Base-by-base conservation (phyloP, 2,888 invertebrate species). In the Sarcophaga variegata region DNA sequence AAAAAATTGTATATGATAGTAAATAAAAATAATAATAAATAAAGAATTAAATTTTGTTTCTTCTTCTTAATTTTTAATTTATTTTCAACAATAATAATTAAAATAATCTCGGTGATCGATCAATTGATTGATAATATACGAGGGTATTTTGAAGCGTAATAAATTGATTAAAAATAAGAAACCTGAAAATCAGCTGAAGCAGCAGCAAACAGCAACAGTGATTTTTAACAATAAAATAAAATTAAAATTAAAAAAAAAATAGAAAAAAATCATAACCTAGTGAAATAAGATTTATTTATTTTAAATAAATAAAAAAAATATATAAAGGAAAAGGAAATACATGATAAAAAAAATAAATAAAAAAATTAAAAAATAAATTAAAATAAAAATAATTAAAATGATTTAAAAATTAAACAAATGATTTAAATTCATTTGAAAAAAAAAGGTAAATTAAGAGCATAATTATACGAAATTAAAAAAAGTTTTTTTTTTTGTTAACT, bases 81-180 rank as follows among this genome's bases (percentile, higher is more conserved):
- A 37, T 37, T 37, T 37, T 0, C 8, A 37, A 37, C 37, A 54
- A 54, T 54, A 14, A 54, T 54, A 54, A 54, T 54, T 54, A 17
- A 54, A 54, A 54, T 54, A 54, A 54, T 54, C 54, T 54, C 17
- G 4, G 17, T 14, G 54, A 54, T 78, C 69, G 37, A n/a, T 78
- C 69, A n/a, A 25, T 67, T 66, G 37, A 69, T 37, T 37, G 66
- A 37, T 69, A 69, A 47, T 60, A 54, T 4, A 54, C 22, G 66
- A 78, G 3, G 22, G 37, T 17, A 66, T 66, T 78, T 69, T 37
- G 69, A 60, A 67, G 6, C 59, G 25, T 59, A 37, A 27, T 25
- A 67, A 60, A 54, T 54, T 54, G 5, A 54, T 54, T 54, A 10
- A 54, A 54, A 54, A 12, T 17, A 14, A 17, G 4, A 54, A 54